Conservation (phyloP, 37 sponge, comb jelly and placozoan genomes). For the Haliclona indistincta region DNA sequence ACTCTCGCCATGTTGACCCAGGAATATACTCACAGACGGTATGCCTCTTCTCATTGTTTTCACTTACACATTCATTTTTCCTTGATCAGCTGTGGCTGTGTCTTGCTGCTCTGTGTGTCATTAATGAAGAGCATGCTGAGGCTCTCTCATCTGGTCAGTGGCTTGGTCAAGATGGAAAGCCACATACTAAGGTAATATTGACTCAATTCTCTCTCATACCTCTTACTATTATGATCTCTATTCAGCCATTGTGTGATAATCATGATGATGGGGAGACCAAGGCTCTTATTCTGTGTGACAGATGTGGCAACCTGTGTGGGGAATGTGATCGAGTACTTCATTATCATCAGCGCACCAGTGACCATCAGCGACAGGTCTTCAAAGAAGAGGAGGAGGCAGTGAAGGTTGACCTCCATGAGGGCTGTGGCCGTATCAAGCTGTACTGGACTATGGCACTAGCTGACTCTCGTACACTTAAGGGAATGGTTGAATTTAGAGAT, state of each 20-base stretch:
- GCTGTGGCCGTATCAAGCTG: conserved; percentile 95
- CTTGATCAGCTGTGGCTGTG: conserved; percentile 81
- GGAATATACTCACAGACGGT: conserved; percentile 84
- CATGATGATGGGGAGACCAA: conserved; percentile 95
- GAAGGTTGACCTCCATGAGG: conserved; percentile 93
- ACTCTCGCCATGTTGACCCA: conserved; percentile 61
- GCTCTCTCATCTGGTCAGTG: conserved; percentile 92
- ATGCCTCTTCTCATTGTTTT: conserved; percentile 11
- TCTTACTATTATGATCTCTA: neutral
- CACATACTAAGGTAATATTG: conserved; percentile 50
- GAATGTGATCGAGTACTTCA: conserved; percentile 97
- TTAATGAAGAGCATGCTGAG: conserved; percentile 84
- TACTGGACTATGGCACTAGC: conserved; percentile 98
- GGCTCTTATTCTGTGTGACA: conserved; percentile 90
- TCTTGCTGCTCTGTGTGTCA: conserved; percentile 93
- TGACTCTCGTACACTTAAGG: conserved; percentile 90
- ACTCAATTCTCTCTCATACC: neutral
- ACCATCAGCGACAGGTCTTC: conserved; percentile 91
- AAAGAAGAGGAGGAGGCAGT: conserved; percentile 98
- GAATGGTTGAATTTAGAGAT: conserved; percentile 95
- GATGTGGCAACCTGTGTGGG: conserved; percentile 95
- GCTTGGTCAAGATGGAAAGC: conserved; percentile 78
- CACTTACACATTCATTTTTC: conserved; percentile 7
- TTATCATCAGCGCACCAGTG: conserved; percentile 59
- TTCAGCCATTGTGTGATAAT: conserved; percentile 93